Evolutionary conservation across 2,113 vertebrate species (phyloP).

Genomic region (Callithrix jacchus): DNA sequence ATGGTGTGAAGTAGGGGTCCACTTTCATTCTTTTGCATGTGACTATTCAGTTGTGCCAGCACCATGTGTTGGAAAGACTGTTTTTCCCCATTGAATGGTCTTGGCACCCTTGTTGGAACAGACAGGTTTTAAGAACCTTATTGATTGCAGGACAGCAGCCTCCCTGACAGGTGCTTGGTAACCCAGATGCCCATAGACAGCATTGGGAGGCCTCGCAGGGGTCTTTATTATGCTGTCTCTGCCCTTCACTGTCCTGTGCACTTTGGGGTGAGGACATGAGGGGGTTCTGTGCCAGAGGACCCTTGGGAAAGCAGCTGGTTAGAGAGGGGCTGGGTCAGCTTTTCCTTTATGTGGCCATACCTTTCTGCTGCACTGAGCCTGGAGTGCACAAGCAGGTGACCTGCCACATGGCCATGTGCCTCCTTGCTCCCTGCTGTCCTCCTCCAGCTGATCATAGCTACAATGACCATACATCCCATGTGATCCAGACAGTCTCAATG

Average conservation of each 20-base stretch:
- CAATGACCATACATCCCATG: background rate
- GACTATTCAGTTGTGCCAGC: background rate
- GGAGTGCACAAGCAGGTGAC: background rate
- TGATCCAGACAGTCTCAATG: background rate
- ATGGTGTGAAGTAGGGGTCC: background rate
- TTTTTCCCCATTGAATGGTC: background rate
- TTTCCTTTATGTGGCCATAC: background rate
- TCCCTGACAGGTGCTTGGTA: accelerated
- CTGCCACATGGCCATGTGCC: accelerated
- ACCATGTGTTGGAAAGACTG: background rate
- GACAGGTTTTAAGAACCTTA: background rate
- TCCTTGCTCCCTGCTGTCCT: background rate
- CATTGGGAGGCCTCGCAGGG: background rate
- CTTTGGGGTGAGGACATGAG: background rate
- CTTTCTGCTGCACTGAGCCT: background rate
- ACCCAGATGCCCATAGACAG: no score
- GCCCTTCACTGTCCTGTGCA: background rate
- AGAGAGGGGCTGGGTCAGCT: background rate
- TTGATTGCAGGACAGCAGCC: background rate
- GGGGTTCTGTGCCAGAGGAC: background rate
- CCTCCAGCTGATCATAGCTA: background rate
- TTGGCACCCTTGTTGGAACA: background rate
- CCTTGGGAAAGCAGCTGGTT: background rate
- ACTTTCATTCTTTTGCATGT: background rate
- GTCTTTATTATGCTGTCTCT: background rate